Evolutionary conservation across 2,888 invertebrate species (phyloP).

Genomic region (Griposia aprilina): DNA sequence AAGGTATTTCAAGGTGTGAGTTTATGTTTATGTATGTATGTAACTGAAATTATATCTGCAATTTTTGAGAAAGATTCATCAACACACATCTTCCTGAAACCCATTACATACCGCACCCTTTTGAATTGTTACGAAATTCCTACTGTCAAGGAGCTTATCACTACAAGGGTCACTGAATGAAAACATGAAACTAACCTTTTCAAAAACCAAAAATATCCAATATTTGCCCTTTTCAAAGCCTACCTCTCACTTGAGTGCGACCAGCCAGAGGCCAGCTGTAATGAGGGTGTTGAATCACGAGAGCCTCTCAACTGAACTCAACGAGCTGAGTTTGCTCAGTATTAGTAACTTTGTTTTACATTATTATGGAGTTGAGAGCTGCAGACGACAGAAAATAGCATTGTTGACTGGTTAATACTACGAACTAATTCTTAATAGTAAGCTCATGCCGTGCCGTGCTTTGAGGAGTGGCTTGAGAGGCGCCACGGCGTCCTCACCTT

Average conservation of each 20-base stretch:
- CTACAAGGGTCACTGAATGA: neutral
- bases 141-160: neutral
- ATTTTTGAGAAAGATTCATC: too few relatives aligned
- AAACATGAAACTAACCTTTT: neutral
- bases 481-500: too few relatives aligned
- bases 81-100: neutral
- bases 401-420: too few relatives aligned
- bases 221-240: slow-evolving; percentile 27
- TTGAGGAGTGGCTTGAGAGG: too few relatives aligned
- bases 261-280: slow-evolving; percentile 46
- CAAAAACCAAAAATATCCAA: slow-evolving; percentile 16
- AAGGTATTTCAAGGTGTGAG: too few relatives aligned
- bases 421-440: too few relatives aligned
- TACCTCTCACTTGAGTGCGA: slow-evolving; percentile 29
- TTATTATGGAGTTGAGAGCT: slow-evolving; percentile 8
- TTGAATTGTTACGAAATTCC: neutral
- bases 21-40: too few relatives aligned
- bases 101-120: neutral
- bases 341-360: slow-evolving; percentile 35
- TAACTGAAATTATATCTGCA: too few relatives aligned
- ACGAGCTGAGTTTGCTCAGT: slow-evolving; percentile 54
- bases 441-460: too few relatives aligned
- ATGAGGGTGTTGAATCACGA: slow-evolving; percentile 52
- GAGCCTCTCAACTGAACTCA: slow-evolving; percentile 35
- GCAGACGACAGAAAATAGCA: too few relatives aligned